Percentiles rank a stretch among this genome's conserved stretches.
Conservation (phyloP, 1,140 invertebrate species). For the Arion vulgaris region DNA sequence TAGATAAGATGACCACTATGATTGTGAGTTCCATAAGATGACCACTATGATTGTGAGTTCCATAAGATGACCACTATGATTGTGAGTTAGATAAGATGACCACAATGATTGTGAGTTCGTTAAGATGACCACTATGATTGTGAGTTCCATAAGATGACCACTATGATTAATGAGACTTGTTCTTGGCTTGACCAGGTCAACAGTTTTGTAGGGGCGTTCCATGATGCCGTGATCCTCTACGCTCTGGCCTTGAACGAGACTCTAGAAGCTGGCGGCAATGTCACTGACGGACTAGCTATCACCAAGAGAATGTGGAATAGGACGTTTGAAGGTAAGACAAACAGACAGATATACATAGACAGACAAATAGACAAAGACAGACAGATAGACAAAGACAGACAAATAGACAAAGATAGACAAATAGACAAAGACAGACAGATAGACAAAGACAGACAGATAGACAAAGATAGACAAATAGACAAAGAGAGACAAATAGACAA, state of each 20-base stretch:
- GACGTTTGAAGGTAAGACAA: background rate
- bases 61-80: no score
- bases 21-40: no score
- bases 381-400: no score
- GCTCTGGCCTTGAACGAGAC: constrained; percentile 74
- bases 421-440: no score
- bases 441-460: background rate
- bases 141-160: no score
- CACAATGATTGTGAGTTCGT: no score
- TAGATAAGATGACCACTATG: no score
- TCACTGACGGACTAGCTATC: constrained; percentile 14
- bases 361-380: background rate
- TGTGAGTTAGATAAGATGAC: no score
- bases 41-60: no score
- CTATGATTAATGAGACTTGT: no score
- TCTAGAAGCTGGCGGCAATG: background rate
- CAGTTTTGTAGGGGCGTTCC: constrained; percentile 65
- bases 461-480: background rate
- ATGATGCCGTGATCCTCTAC: constrained; percentile 91
- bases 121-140: no score
- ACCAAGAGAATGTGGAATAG: constrained; percentile 23
- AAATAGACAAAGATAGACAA: no score
- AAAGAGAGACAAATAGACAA: background rate
- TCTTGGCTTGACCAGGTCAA: background rate
- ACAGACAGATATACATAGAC: background rate